Evolutionary conservation across 2,888 invertebrate species (phyloP), one percentile per base, ranked within the genome.

Genomic region (Crepidodera aurea): DNA sequence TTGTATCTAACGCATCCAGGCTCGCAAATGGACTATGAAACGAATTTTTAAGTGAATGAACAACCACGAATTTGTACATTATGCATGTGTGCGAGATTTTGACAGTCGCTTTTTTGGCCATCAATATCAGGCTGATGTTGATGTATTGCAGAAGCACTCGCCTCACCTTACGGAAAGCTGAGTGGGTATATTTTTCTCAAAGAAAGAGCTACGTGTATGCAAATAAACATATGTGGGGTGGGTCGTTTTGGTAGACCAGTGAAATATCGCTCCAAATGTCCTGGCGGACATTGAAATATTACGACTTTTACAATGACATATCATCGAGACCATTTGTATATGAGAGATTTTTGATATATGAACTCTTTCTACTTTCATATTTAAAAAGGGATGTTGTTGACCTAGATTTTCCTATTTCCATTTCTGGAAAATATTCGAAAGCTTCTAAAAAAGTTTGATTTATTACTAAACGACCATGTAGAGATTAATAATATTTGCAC

Each of bases 271-370:
- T 71, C 68, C 72, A 74, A 76, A 77, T 76, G 74, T 75, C 75
- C 77, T 72, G 69, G 73, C 76, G 78, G 81, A 81, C 81, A 78
- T 79, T 79, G 79, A 79, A 79, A 79, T 78, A 79, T 79, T 72
- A 72, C 75, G 75, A 78, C 78, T 81, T 81, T 81, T 77, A 79
- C 77, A 77, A 79, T 79, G 79, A 80, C 80, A 77, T 80, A 81
- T 81, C 80, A 81, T 81, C 80, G 78, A 74, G 71, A 75, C 75
- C 78, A 77, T 79, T 79, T 78, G 79, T 77, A 76, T 69, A 76
- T 68, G 75, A 75, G 73, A 79, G 78, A 79, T 78, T 80, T 79
- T 79, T 81, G 80, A 81, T 79, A 76, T 74, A 80, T 80, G 74
- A 73, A 65, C 67, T 60, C 59, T 66, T 60, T 64, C 56, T 58